Base-by-base conservation (phyloP, 2,888 invertebrate genomes). In the Fragum whitleyi region DNA sequence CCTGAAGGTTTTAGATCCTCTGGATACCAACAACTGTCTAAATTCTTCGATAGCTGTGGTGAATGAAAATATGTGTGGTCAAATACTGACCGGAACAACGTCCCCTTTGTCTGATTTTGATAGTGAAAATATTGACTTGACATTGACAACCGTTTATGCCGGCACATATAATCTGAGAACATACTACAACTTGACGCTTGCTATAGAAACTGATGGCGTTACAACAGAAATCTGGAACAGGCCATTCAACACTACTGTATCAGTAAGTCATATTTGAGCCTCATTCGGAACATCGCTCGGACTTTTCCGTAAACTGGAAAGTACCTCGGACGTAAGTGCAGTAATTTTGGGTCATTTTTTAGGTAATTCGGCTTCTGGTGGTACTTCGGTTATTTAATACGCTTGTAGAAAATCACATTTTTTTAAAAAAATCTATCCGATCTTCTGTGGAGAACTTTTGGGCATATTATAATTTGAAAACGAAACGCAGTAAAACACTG, bases 1-100 rank as follows among this genome's bases (percentile, higher is more conserved):
- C 62, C 26, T 62, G 2, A 62, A 62, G n/a, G 62, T 62, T 2
- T 7, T n/a, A 19, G 62, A 62, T n/a, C n/a, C 62, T 23, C 28
- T n/a, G 3, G 62, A 62, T 21, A n/a, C 32, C 21, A 19, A 32
- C 36, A 28, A 62, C 32, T 62, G 62, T n/a, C 14, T 9, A 1
- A 28, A 62, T 36, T 62, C 62, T 2, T 6, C 36, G 6, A 36
- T 62, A 36, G 62, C 32, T n/a, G 62, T 62, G 5, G n/a, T 62
- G 6, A 62, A 29, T n/a, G 5, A 62, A 2, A 32, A 26, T 9
- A 62, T 62, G 62, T 62, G 62, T 32, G 62, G 62, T 3, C 32
- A 62, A 19, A 62, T 28, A 32, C 9, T 62, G 36, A n/a, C 2
- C 21, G 62, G 62, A 9, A 36, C 62, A 36, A 19, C 62, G 14